Conservation (phyloP, 2,888 invertebrate genomes). For the Watsonalla cultraria region DNA sequence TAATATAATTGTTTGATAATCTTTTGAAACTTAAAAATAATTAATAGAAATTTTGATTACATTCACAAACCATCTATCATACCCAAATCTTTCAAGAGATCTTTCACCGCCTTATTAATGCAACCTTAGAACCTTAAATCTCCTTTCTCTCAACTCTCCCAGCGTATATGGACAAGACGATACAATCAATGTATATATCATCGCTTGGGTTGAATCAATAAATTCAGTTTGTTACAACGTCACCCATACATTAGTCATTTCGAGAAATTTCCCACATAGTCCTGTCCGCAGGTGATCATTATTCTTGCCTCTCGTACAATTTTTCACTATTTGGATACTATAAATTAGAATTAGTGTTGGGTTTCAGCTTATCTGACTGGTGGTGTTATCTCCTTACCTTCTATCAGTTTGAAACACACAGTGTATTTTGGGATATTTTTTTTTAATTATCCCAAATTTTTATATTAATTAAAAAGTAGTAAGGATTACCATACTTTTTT, state of each 20-base stretch:
- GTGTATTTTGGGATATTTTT: background rate
- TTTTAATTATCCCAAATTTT: no score
- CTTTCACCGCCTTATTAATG: background rate
- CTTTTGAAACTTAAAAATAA: no score
- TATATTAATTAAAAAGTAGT: no score
- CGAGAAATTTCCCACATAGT: constrained; percentile 5
- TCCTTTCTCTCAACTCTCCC: constrained; percentile 1
- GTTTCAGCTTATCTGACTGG: background rate
- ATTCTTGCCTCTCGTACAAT: background rate
- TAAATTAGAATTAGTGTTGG: background rate
- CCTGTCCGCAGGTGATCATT: constrained; percentile 1
- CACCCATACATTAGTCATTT: constrained; percentile 14
- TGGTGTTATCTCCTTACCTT: background rate
- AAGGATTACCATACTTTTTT: no score
- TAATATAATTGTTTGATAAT: no score
- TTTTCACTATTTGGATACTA: background rate
- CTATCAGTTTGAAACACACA: background rate
- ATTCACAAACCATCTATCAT: background rate
- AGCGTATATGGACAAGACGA: constrained; percentile 11
- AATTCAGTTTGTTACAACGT: constrained; percentile 14
- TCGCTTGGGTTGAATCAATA: constrained; percentile 24
- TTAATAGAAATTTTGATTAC: background rate
- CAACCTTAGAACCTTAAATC: background rate
- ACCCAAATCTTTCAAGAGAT: background rate
- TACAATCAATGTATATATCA: constrained; percentile 35